Evolutionary conservation across 1,140 invertebrate genomes (phyloP).

Genomic region (Acromyrmex charruanus): DNA sequence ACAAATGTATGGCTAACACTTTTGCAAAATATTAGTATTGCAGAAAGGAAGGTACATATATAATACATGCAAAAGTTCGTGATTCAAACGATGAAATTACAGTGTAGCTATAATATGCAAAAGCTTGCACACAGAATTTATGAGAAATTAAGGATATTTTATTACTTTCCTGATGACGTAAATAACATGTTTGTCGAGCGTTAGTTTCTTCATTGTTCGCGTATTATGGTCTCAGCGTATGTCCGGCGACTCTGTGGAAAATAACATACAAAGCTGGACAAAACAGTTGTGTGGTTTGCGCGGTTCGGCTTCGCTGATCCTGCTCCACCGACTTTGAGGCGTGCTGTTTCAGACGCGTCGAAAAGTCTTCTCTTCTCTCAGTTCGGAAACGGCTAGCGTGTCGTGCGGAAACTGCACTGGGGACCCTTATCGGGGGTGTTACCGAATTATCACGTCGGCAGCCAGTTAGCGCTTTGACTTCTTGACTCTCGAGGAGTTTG

Average conservation of each 20-base stretch:
- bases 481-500: constrained; percentile 33
- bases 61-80: neutral
- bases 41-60: neutral
- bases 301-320: constrained; percentile 36
- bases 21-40: constrained; percentile 22
- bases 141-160: constrained; percentile 1
- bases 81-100: constrained; percentile 8
- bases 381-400: constrained; percentile 30
- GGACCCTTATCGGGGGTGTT: constrained; percentile 63
- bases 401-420: constrained; percentile 17
- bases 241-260: constrained; percentile 20
- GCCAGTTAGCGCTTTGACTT: constrained; percentile 67
- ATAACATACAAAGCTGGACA: constrained; percentile 53
- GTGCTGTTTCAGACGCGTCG: constrained; percentile 24
- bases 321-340: constrained; percentile 34
- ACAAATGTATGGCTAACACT: neutral
- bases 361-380: constrained; percentile 10
- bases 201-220: constrained; percentile 16
- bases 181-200: constrained; percentile 11
- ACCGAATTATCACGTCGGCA: constrained; percentile 71
- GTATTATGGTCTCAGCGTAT: constrained; percentile 7
- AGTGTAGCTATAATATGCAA: neutral
- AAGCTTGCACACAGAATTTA: neutral
- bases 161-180: neutral
- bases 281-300: constrained; percentile 54